A percentile compares a stretch with the other conserved stretches of the same genome.
Conservation (phyloP, 2,113 vertebrate genomes). For the Dicaeum eximium region DNA sequence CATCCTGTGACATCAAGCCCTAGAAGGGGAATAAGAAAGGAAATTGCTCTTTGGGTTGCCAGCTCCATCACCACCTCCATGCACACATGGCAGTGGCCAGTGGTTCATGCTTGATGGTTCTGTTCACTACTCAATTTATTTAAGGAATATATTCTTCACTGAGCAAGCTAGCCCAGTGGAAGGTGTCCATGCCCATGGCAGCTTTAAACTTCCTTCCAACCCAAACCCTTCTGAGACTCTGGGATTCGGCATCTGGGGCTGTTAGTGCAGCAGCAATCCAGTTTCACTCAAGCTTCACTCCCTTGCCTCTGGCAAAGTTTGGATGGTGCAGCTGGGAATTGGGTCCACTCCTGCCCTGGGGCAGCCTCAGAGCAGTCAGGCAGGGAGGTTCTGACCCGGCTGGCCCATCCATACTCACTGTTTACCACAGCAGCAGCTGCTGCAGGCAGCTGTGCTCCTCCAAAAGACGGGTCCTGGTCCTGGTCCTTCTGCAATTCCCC, state of each 20-base stretch:
- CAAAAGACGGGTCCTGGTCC: neutral
- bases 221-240: neutral
- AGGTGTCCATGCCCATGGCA: neutral
- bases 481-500: neutral
- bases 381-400: neutral
- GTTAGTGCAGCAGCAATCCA: neutral
- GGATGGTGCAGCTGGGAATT: neutral
- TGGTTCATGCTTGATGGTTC: neutral
- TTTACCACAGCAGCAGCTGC: neutral
- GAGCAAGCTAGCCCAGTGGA: neutral
- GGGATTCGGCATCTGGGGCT: neutral
- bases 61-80: neutral
- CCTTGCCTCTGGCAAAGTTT: neutral
- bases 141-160: neutral
- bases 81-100: fast-evolving
- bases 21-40: neutral
- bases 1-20: neutral
- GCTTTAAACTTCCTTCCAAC: neutral
- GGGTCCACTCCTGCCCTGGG: neutral
- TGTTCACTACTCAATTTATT: neutral
- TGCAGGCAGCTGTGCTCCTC: neutral
- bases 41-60: neutral
- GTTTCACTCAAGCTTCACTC: neutral
- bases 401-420: neutral
- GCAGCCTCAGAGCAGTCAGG: neutral